These are phyloP conservation scores for Pardalotus punctatus DNA, from an alignment of 2,113 vertebrate species.

Conservation along the genomic window DNA sequence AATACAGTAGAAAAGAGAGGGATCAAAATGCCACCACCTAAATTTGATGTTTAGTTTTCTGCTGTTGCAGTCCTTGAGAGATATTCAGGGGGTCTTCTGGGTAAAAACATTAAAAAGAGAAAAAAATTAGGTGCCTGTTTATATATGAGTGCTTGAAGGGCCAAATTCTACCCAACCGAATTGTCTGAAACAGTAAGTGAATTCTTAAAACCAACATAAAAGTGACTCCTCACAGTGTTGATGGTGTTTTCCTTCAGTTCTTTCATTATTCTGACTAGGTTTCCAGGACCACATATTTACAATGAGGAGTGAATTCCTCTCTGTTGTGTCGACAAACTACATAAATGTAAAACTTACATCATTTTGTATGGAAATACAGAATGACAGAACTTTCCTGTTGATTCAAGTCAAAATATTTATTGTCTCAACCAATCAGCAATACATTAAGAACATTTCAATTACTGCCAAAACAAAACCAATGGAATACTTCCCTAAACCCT, in stretches of 20 bases:
- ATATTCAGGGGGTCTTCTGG: background rate
- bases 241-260: background rate
- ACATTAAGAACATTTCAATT: background rate
- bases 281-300: background rate
- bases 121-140: background rate
- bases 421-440: background rate
- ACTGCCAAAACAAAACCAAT: background rate
- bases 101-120: background rate
- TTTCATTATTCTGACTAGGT: background rate
- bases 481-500: background rate
- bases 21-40: background rate
- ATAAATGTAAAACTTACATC: background rate
- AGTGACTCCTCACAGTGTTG: background rate
- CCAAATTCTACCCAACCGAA: background rate
- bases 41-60: background rate
- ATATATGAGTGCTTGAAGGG: background rate
- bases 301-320: background rate
- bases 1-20: background rate
- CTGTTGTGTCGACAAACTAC: background rate
- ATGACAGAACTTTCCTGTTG: background rate
- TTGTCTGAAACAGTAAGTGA: background rate
- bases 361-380: background rate
- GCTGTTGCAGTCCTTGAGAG: background rate
- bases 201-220: background rate
- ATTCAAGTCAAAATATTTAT: background rate